Evolutionary conservation across 2,113 vertebrate species (phyloP).

Genomic region (Corythaixoides concolor): DNA sequence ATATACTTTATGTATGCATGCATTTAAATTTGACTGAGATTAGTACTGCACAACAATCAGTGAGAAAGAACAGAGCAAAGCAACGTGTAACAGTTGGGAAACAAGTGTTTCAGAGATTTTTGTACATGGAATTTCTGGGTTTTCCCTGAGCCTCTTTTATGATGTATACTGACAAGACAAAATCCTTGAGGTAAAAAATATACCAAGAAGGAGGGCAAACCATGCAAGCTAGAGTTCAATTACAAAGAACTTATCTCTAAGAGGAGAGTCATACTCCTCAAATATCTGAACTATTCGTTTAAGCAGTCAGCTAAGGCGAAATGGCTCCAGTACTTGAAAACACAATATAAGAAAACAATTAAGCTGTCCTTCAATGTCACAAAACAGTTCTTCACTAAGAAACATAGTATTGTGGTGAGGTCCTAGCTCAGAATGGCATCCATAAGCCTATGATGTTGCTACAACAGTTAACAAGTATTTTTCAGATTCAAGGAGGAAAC

Average conservation of each 20-base stretch:
- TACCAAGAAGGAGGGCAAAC: conserved; percentile 42
- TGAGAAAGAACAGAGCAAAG: background rate
- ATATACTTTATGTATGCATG: background rate
- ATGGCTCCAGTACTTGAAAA: conserved; percentile 58
- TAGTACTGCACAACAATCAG: background rate
- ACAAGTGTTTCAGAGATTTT: background rate
- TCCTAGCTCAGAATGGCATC: background rate
- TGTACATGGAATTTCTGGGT: background rate
- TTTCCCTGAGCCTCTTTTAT: conserved; percentile 34
- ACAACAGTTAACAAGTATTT: background rate
- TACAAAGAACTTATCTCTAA: conserved; percentile 52
- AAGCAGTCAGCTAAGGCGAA: conserved; percentile 53
- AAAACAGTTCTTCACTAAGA: conserved; percentile 26
- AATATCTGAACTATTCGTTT: conserved; percentile 62
- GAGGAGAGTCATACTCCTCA: conserved; percentile 46
- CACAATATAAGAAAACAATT: conserved; percentile 50
- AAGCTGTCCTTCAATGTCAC: conserved; percentile 29
- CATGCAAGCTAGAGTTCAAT: conserved; percentile 52
- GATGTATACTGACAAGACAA: conserved; percentile 1
- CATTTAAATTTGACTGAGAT: background rate
- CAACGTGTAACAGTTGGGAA: background rate
- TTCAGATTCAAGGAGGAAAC: background rate
- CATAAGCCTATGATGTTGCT: background rate
- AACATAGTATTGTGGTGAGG: background rate
- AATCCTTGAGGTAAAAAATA: background rate